Evolutionary conservation across 2,113 vertebrate species (phyloP), one percentile per base, ranked within the genome.

Genomic region (Pungitius pungitius): DNA sequence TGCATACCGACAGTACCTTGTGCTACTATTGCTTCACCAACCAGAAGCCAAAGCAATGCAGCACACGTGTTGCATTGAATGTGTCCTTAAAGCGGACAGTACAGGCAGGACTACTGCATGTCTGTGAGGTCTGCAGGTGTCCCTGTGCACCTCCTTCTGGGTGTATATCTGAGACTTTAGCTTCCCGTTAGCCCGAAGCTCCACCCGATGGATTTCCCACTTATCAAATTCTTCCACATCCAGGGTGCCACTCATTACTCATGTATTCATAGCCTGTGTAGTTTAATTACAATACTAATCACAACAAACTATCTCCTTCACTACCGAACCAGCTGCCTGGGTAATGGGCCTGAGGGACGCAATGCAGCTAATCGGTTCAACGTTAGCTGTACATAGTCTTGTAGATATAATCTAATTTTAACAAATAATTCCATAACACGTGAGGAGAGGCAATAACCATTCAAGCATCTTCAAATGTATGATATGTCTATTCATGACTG

Each of bases 271-370:
- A 87, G 91, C 85, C 87, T 86, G 81, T 86, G 77, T 85, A 64
- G 82, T 90, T 90, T 92, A 92, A 92, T 93, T 91, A 89, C 77
- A 61, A 72, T 80, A 77, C 91, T 91, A 90, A 93, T 92, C 89
- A 91, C 89, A 92, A 91, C 89, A 92, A 92, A 93, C 82, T 86
- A 88, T 86, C 74, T 86, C 77, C 74, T 83, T 78, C 74, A 81
- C 64, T 45, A 77, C 69, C 58, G 74, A 81, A 76, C 76, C 83
- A 84, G 85, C 74, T 69, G 81, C 65, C 81, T 73, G 78, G 73
- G 54, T 62, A 75, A 68, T 77, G 72, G 73, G 58, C 73, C 73
- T 60, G 65, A 78, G 88, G 83, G 83, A 89, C 82, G 89, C 69
- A 80, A 69, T 85, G 66, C 61, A 35, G 88, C 84, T 91, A 87